Conservation (phyloP, 2,113 vertebrate species). For the Actenoides lindsayi region DNA sequence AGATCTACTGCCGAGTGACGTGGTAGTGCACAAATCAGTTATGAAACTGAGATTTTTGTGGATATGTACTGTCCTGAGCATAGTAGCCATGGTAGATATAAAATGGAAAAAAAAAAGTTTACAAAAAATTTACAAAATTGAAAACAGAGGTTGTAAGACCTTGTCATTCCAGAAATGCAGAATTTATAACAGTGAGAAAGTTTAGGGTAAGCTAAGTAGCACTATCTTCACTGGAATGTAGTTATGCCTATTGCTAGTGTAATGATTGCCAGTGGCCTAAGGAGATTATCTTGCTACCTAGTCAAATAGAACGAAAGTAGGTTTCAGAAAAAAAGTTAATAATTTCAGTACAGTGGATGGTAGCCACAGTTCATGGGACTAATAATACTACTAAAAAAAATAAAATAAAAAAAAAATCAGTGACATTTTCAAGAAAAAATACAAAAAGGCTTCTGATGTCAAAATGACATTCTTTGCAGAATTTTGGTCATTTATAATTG, state of each 20-base stretch:
- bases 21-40: not conserved
- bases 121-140: too few species aligned
- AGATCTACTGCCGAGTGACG: not conserved
- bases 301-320: not conserved
- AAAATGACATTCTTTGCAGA: not conserved
- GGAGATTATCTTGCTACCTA: not conserved
- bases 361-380: not conserved
- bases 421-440: not conserved
- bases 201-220: not conserved
- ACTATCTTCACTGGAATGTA: not conserved
- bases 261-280: not conserved
- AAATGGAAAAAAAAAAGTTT: not conserved
- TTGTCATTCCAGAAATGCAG: not conserved
- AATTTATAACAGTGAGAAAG: not conserved
- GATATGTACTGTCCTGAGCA: not conserved
- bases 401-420: not conserved
- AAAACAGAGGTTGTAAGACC: not conserved
- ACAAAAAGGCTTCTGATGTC: not conserved
- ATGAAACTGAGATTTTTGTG: not conserved
- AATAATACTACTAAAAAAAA: not conserved
- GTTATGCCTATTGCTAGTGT: not conserved
- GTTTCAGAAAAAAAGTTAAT: not conserved
- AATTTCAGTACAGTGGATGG: not conserved
- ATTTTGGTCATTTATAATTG: not conserved
- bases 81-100: not conserved